Percentiles rank a stretch among this genome's conserved stretches.
Evolutionary conservation across 2,797 vertebrate species (phyloP).

Genomic region (Eremophila alpestris): DNA sequence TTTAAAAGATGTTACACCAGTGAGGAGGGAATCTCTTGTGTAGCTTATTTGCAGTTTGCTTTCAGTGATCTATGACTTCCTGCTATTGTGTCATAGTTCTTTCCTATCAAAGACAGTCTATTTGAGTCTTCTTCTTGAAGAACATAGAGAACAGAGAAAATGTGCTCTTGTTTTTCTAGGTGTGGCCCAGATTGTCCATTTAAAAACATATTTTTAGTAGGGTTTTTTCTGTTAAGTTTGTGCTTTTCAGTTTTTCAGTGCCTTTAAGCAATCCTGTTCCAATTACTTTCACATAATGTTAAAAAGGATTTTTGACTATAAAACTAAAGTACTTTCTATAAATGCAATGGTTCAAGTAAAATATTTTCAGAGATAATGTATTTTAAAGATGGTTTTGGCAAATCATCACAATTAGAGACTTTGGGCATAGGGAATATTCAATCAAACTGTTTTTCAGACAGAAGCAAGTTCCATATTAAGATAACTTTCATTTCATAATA

Average conservation of each 20-base stretch:
- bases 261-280: not conserved
- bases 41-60: not conserved
- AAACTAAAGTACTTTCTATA: not conserved
- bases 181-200: not conserved
- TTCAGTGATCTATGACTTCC: not conserved
- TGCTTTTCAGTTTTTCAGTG: not conserved
- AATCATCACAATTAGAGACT: not conserved
- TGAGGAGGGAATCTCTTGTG: not conserved
- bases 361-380: not conserved
- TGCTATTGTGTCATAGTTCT: not conserved
- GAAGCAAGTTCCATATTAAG: not conserved
- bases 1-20: not conserved
- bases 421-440: not conserved
- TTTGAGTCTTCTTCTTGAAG: not conserved
- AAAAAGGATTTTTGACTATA: not conserved
- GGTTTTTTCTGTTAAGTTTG: not conserved
- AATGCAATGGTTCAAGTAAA: not conserved
- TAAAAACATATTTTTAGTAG: not conserved
- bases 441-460: not conserved
- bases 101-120: not conserved
- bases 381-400: not conserved
- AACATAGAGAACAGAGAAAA: not conserved
- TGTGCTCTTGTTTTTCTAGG: not conserved
- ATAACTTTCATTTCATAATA: not conserved
- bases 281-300: not conserved